phyloP scores from a whole-genome alignment of 1,140 invertebrate species.

The Drosophila neocordata region DNA sequence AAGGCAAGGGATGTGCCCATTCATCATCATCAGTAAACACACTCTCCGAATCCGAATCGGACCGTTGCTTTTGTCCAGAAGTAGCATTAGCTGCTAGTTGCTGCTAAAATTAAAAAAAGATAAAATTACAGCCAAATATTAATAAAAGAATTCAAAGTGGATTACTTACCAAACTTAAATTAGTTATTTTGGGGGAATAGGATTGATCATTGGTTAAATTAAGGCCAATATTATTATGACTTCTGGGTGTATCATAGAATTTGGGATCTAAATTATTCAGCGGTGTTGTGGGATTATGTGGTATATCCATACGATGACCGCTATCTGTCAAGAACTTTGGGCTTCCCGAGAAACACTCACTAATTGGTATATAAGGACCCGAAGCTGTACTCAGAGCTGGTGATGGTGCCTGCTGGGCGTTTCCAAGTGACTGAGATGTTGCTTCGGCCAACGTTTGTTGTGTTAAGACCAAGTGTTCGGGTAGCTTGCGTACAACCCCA shows the following conservation, averaged over 20 bases:
- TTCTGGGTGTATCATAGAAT: slow-evolving; percentile 85
- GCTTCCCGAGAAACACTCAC: slow-evolving; percentile 94
- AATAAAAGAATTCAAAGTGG: no score
- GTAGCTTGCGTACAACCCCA: slow-evolving; percentile 76
- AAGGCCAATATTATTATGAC: slow-evolving; percentile 81
- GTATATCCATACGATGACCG: slow-evolving; percentile 29
- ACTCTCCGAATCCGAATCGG: slow-evolving; percentile 85
- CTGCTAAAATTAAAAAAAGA: slow-evolving; percentile 16
- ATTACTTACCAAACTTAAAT: slow-evolving; percentile 65
- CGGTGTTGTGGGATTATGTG: slow-evolving; percentile 68
- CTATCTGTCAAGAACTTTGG: slow-evolving; percentile 78
- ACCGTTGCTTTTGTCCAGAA: slow-evolving; percentile 70
- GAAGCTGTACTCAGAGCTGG: slow-evolving; percentile 86
- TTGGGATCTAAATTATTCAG: slow-evolving; percentile 82
- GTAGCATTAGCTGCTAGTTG: slow-evolving; percentile 66
- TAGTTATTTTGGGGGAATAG: slow-evolving; percentile 81
- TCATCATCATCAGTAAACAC: slow-evolving; percentile 86
- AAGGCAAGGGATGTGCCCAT: slow-evolving; percentile 82
- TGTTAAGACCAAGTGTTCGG: slow-evolving; percentile 75
- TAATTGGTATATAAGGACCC: slow-evolving; percentile 91
- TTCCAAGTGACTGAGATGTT: slow-evolving; percentile 2
- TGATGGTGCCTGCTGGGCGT: slow-evolving; percentile 83
- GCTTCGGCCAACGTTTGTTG: slow-evolving; percentile 61
- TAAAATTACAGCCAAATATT: not conserved
- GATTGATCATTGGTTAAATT: slow-evolving; percentile 82